These are phyloP conservation scores for Euplexia lucipara DNA, from an alignment of 2,888 invertebrate species.

Conservation along the genomic window DNA sequence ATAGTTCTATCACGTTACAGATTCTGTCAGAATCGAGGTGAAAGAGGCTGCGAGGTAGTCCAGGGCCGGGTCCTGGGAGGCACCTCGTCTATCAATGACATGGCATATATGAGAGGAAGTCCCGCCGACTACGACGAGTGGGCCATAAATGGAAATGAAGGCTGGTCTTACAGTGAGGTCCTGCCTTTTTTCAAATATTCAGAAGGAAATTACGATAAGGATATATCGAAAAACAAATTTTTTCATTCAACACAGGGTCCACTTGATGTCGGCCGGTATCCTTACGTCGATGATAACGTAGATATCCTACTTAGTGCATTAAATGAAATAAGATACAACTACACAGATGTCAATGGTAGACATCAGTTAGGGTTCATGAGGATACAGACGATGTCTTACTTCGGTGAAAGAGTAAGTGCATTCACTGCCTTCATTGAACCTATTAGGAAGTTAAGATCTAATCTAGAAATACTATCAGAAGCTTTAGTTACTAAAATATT, in stretches of 20 bases:
- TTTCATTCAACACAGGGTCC: constrained; percentile 87
- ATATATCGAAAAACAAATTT: constrained; percentile 83
- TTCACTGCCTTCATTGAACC: constrained; percentile 87
- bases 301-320: constrained; percentile 85
- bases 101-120: constrained; percentile 87
- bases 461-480: constrained; percentile 82
- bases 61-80: constrained; percentile 86
- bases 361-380: constrained; percentile 87
- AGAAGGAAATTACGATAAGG: constrained; percentile 88
- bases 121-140: constrained; percentile 88
- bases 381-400: constrained; percentile 86
- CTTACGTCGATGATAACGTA: constrained; percentile 85
- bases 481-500: constrained; percentile 84
- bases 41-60: constrained; percentile 83
- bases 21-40: constrained; percentile 82
- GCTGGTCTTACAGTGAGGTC: constrained; percentile 83
- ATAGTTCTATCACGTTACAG: constrained; percentile 76
- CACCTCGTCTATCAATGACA: constrained; percentile 85
- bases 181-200: constrained; percentile 88
- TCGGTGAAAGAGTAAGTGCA: constrained; percentile 86
- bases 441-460: constrained; percentile 80
- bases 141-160: constrained; percentile 84
- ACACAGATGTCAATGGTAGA: constrained; percentile 86
- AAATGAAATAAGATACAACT: constrained; percentile 85
- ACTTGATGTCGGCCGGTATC: constrained; percentile 85